A percentile compares a stretch with the other conserved stretches of the same genome.
Conservation (phyloP, 2,797 vertebrate species). For the Limnodromus scolopaceus region DNA sequence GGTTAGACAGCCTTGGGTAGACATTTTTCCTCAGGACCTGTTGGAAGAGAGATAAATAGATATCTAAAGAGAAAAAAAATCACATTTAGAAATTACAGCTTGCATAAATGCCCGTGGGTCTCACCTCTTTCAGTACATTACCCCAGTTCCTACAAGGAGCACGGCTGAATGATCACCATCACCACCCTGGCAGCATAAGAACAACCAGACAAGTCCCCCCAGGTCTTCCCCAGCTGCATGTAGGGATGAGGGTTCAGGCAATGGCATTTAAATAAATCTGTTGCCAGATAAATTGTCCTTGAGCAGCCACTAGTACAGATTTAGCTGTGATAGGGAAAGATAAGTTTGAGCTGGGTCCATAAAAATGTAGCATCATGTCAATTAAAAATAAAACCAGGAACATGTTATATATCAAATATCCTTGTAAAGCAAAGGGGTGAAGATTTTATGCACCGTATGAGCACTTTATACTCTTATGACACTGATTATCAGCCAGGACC, state of each 20-base stretch:
- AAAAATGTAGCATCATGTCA: background rate
- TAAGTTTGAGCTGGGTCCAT: background rate
- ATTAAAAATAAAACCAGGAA: background rate
- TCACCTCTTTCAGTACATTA: background rate
- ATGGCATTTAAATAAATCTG: background rate
- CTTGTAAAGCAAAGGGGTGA: background rate
- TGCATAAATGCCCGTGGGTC: background rate
- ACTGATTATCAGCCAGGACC: background rate
- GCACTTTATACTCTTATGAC: background rate
- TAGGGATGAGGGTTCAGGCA: background rate
- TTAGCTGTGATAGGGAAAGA: background rate
- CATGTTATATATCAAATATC: background rate
- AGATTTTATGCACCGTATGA: background rate
- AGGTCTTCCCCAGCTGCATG: background rate
- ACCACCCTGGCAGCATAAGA: background rate
- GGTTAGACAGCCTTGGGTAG: background rate
- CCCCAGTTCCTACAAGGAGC: background rate
- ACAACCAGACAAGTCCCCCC: background rate
- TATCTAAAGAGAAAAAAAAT: background rate
- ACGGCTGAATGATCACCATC: background rate
- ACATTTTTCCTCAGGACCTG: background rate
- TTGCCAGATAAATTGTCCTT: background rate
- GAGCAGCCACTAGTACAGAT: background rate
- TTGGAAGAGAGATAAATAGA: background rate
- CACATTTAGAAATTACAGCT: background rate